A percentile compares a stretch with the other conserved stretches of the same genome.
These are phyloP conservation scores for Chrysochloris asiatica DNA, from an alignment of 2,113 vertebrate species.

Conservation along the genomic window DNA sequence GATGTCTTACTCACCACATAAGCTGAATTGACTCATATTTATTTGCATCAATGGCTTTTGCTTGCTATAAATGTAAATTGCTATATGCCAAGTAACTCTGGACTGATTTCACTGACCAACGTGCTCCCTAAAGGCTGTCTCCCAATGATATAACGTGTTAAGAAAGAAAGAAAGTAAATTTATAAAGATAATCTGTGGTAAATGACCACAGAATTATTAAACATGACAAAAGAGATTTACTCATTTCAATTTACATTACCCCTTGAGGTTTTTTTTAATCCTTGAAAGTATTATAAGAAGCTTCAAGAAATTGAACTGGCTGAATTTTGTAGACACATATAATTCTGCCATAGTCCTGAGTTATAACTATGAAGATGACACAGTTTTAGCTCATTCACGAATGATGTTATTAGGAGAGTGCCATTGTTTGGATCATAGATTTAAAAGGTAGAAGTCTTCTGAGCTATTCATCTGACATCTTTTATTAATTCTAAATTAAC, in stretches of 20 bases:
- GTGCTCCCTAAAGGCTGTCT: neutral
- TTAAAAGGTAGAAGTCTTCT: slow-evolving; percentile 44
- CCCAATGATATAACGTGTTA: neutral
- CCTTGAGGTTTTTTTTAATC: neutral
- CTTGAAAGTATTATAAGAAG: neutral
- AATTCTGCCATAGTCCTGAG: slow-evolving; percentile 28
- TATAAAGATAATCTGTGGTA: neutral
- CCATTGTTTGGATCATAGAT: slow-evolving; percentile 44
- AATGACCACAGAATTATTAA: slow-evolving; percentile 50
- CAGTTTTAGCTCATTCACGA: neutral
- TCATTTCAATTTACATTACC: neutral
- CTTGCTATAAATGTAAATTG: neutral
- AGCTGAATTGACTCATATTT: neutral
- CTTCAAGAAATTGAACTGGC: neutral
- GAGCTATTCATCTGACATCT: slow-evolving; percentile 41
- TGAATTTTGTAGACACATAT: slow-evolving; percentile 14
- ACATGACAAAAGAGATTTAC: slow-evolving; percentile 16
- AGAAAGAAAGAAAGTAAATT: slow-evolving; percentile 28
- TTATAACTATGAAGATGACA: neutral
- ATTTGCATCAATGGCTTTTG: neutral
- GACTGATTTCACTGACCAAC: neutral
- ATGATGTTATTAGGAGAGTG: slow-evolving; percentile 28
- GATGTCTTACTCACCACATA: neutral
- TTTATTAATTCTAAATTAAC: slow-evolving; percentile 75
- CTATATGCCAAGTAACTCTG: neutral